Base-by-base conservation (phyloP, 2,113 vertebrate genomes). In the Istiophorus platypterus region DNA sequence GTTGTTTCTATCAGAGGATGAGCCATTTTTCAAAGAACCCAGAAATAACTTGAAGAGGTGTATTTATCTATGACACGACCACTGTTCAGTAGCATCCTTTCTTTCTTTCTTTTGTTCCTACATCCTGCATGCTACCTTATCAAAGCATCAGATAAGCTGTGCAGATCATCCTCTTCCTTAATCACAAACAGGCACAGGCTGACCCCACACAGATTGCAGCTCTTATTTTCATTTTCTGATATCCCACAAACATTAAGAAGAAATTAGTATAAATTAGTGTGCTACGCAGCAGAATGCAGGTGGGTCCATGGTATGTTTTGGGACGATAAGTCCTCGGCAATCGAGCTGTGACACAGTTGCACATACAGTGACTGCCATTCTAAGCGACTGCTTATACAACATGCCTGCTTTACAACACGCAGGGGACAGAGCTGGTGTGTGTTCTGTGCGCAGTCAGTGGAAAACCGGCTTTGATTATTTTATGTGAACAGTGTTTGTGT, bases 171-270 rank as follows among this genome's bases (percentile, higher is more conserved):
- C 57, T 80, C 75, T 87, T 78, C 82, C 72, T 85, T 84, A 84
- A 91, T 92, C 85, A 87, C 88, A 93, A 84, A 71, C 83, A 81
- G 72, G 76, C 61, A 84, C 78, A 88, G 81, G 29, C 70, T 84
- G 77, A 91, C 82, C 80, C 78, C 41, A 66, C 73, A 58, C 67
- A 64, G 79, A 80, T 81, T 86, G 82, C 88, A 80, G 81, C 85
- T 75, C 69, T 64, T 72, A 90, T 90, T 91, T 88, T 91, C 82
- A 90, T 90, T 89, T 90, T 84, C 49, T 86, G 90, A 93, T 87
- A 87, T 86, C 85, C 87, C 80, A 67, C 52, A 87, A 78, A 91
- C 82, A 91, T 85, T 65, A 79, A 75, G 81, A 87, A 68, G 45
- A 87, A 77, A 57, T 61, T 49, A 10, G 56, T 71, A 81, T 84